These are phyloP conservation scores for Notarius quadriscutis DNA, from an alignment of 2,113 vertebrate genomes.

Conservation along the genomic window DNA sequence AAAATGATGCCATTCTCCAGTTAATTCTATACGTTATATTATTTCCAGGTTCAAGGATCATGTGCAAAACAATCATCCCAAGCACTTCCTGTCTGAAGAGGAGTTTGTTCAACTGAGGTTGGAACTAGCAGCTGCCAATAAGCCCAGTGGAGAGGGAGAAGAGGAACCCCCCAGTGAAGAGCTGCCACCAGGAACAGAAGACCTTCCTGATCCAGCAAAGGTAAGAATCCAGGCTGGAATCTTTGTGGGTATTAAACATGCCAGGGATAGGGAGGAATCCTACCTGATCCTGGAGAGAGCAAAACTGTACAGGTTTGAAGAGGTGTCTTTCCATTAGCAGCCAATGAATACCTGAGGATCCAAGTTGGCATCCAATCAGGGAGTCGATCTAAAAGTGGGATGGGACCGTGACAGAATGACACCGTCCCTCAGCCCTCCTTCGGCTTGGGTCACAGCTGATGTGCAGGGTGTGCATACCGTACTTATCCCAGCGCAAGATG, in stretches of 20 bases:
- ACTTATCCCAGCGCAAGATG: conserved; percentile 63
- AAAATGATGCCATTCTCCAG: not conserved
- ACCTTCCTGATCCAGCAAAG: conserved; percentile 93
- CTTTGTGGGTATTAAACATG: conserved; percentile 37
- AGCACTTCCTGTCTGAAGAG: conserved; percentile 87
- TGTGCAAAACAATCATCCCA: conserved; percentile 90
- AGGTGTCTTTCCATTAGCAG: conserved; percentile 77
- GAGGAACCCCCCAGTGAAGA: conserved; percentile 77
- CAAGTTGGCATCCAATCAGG: conserved; percentile 74
- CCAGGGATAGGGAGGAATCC: conserved; percentile 57
- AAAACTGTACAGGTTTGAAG: conserved; percentile 71
- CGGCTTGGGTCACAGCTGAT: conserved; percentile 63
- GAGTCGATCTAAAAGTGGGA: conserved; percentile 65
- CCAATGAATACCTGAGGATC: conserved; percentile 71
- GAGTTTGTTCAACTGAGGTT: conserved; percentile 90
- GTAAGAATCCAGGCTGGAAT: conserved; percentile 59
- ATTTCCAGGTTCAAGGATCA: conserved; percentile 91
- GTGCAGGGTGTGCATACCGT: conserved; percentile 72
- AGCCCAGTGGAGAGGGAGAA: conserved; percentile 69
- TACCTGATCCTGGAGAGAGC: conserved; percentile 65
- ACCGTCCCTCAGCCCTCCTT: conserved; percentile 52
- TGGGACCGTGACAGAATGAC: conserved; percentile 67
- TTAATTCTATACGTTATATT: not conserved
- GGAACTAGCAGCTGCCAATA: conserved; percentile 85
- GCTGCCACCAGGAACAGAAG: conserved; percentile 86